Base-by-base conservation (phyloP, 2,797 vertebrate genomes). In the Oreortyx pictus region DNA sequence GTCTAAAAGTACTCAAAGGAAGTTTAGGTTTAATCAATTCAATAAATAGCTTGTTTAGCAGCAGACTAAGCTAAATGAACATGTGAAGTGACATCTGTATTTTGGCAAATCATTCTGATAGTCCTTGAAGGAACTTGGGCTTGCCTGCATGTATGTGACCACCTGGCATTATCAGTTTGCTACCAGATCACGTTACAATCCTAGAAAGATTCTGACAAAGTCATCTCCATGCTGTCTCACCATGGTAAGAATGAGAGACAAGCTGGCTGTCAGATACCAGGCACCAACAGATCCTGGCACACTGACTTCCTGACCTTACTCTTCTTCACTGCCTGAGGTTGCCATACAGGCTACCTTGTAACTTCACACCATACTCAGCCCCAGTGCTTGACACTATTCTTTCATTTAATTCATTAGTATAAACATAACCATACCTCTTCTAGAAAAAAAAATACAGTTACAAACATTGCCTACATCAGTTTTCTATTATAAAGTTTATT, bases 121-220 rank as follows among this genome's bases (percentile, higher is more conserved):
- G 44, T 89, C 84, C 70, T 90, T 18, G 0, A 94, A 90, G 35
- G 46, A 46, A 6, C 54, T 82, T 90, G 70, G 72, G 75, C 50
- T 89, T 92, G 93, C 72, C 49, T 43, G 46, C 43, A 41, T 4
- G 43, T 46, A 44, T 8, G 33, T 35, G 19, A 80, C 81, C 59
- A 43, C 72, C 39, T 37, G 29, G 49, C 52, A 60, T 1, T 77
- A n/a, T 82, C 79, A 61, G 49, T 89, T 93, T 81, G 35, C 50
- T 81, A 83, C n/a, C 43, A 81, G 87, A 81, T 95, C 70, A 73
- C 35, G 24, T 90, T 90, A 52, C 92, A 83, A 6, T 73, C 86
- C 84, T 92, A 62, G 89, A 94, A 88, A 70, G 84, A 79, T 81
- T 78, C 68, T 75, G 72, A 86, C 43, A 72, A 0, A 0, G 4